Conservation (phyloP, 1,140 invertebrate genomes). For the Caenorhabditis brenneri region DNA sequence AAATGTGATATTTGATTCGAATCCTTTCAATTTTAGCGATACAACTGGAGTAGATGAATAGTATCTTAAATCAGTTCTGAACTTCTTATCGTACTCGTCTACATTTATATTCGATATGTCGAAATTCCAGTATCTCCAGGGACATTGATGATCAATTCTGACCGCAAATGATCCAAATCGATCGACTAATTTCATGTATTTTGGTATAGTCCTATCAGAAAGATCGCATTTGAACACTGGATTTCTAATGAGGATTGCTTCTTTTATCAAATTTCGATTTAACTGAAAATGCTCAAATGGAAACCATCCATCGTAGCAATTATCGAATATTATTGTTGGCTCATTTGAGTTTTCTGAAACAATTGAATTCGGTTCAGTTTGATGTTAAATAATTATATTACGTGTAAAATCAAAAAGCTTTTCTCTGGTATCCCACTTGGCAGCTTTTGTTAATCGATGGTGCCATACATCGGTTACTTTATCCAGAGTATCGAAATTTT, state of each 20-base stretch:
- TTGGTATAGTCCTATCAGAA: background rate
- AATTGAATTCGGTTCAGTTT: too few relatives aligned
- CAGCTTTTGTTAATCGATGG: background rate
- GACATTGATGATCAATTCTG: background rate
- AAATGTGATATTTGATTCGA: background rate
- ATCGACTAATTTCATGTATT: background rate
- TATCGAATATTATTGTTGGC: background rate
- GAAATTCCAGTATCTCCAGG: conserved; percentile 26
- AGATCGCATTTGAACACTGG: background rate
- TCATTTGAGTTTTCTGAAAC: background rate
- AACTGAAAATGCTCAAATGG: background rate
- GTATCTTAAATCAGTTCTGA: background rate
- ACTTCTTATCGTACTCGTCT: background rate
- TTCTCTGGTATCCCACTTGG: background rate
- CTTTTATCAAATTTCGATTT: background rate
- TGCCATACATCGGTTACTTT: background rate
- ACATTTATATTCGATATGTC: background rate
- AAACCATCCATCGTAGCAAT: background rate
- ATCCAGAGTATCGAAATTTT: background rate
- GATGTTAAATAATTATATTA: background rate
- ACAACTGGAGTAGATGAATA: background rate
- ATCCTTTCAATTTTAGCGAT: background rate
- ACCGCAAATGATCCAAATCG: conserved; percentile 12
- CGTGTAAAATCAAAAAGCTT: background rate
- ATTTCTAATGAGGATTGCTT: background rate